Evolutionary conservation across 2,113 vertebrate genomes (phyloP), one percentile per base, ranked within the genome.

Genomic region (Geococcyx californianus): DNA sequence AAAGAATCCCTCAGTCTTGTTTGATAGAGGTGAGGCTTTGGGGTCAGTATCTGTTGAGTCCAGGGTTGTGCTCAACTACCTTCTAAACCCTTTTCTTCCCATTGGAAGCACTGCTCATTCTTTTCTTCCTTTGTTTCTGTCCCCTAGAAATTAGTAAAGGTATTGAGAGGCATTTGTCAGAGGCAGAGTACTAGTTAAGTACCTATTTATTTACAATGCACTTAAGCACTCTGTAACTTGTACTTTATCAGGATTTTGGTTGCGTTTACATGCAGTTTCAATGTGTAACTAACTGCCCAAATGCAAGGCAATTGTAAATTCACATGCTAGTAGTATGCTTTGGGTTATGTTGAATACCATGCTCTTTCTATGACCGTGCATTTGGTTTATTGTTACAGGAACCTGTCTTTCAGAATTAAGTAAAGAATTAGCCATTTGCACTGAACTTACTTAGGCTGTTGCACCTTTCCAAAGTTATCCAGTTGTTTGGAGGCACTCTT

Each of bases 381-480:
- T 95, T 94, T 93, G 95, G 94, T 86, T 85, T 74, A 40, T 70
- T 42, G 60, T 79, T 94, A 86, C 84, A 95, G 85, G 85, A 93
- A 56, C 89, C 68, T 11, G 19, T 88, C 84, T 70, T 89, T 94
- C 75, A 70, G 69, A 97, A 49, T 79, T 75, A 93, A 82, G 77
- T 88, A 21, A 73, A 87, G 94, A 97, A 80, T 85, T 89, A 88
- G 81, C 92, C 95, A 92, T 97, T 98, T 98, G 97, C 98, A 98
- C 98, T 98, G 97, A 96, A 97, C 82, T 96, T 95, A 24, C 66
- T 75, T 97, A 94, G 84, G 84, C 97, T 97, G 86, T 98, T 83
- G 96, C 98, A 98, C 98, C 97, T 98, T 98, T 96, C 97, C 93
- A 97, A 97, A 98, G 96, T 96, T 94, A 94, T 68, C 91, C 80